Percentiles rank a stretch among this genome's conserved stretches.
phyloP scores from a whole-genome alignment of 2,888 invertebrate genomes.

The Euproctis similis region DNA sequence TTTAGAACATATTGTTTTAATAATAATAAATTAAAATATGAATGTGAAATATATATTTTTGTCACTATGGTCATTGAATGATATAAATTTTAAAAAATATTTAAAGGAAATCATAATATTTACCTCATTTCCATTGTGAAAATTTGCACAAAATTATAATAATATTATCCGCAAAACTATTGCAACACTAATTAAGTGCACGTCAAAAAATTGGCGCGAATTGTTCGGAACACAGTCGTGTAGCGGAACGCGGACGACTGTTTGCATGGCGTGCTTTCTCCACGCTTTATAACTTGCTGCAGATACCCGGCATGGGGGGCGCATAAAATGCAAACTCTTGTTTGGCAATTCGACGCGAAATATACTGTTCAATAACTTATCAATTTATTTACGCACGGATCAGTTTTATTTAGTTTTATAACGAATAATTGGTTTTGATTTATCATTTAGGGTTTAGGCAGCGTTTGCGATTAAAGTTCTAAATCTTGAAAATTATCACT shows the following conservation, averaged over 20 bases:
- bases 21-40: too few species aligned
- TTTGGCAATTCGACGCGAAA: constrained; percentile 58
- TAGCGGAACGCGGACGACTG: constrained; percentile 41
- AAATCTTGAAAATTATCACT: too few species aligned
- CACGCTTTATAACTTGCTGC: constrained; percentile 62
- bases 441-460: too few species aligned
- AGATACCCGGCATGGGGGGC: constrained; percentile 38
- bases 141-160: constrained; percentile 23
- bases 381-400: constrained; percentile 35
- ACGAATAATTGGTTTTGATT: too few species aligned
- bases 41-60: too few species aligned
- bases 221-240: constrained; percentile 35
- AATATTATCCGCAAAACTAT: constrained; percentile 34
- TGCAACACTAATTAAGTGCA: constrained; percentile 42
- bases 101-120: too few species aligned
- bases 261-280: constrained; percentile 63
- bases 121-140: constrained; percentile 54
- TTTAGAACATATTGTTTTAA: too few species aligned
- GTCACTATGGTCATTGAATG: not conserved
- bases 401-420: too few species aligned
- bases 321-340: constrained; percentile 59
- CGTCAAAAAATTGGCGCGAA: constrained; percentile 52
- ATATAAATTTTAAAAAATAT: constrained; percentile 6
- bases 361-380: constrained; percentile 41
- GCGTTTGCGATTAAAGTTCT: too few species aligned